A percentile compares a stretch with the other conserved stretches of the same genome.
phyloP scores from a whole-genome alignment of 2,888 invertebrate species.

The Piscicola geometra region DNA sequence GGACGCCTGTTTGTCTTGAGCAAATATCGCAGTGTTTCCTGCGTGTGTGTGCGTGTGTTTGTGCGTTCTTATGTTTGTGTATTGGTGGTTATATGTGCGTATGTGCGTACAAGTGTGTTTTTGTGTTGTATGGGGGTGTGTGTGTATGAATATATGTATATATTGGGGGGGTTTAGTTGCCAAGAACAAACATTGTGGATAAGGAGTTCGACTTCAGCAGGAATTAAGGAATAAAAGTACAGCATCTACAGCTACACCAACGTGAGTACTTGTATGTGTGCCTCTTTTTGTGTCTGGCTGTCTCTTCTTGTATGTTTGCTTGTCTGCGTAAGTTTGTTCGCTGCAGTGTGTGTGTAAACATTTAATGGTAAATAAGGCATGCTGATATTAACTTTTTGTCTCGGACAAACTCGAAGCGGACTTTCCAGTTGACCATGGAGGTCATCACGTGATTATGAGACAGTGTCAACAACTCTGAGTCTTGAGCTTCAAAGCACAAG shows the following conservation, averaged over 20 bases:
- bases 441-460: too few species aligned
- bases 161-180: not conserved
- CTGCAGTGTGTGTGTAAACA: conserved; percentile 1
- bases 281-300: not conserved
- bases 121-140: not conserved
- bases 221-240: not conserved
- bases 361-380: conserved; percentile 1
- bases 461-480: too few species aligned
- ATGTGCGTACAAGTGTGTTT: not conserved
- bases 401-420: too few species aligned
- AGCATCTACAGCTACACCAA: not conserved
- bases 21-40: not conserved
- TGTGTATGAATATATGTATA: conserved; percentile 10
- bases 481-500: too few species aligned
- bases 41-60: not conserved
- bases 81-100: not conserved
- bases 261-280: not conserved
- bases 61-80: not conserved
- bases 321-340: not conserved
- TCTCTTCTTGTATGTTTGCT: not conserved
- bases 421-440: too few species aligned
- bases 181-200: conserved; percentile 13
- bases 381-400: too few species aligned
- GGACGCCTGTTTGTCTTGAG: conserved; percentile 11
- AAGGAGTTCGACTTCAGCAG: not conserved